Percentiles rank a stretch among this genome's conserved stretches.
Conservation (phyloP, 1,140 invertebrate species). For the Trypoxylus dichotomus region DNA sequence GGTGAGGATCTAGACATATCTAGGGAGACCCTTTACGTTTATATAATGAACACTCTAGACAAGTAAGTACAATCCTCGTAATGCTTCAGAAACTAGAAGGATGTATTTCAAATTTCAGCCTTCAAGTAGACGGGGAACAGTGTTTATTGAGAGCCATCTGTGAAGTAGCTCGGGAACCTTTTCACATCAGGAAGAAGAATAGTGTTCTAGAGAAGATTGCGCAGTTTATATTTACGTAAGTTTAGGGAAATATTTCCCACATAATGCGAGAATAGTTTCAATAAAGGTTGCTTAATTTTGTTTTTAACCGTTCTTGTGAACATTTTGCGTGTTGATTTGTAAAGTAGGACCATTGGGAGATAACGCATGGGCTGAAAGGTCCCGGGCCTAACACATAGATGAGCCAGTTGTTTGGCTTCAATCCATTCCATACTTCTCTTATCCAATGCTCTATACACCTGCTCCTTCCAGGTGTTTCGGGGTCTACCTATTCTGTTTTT, state of each 20-base stretch:
- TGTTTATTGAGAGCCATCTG: constrained; percentile 40
- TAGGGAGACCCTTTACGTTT: constrained; percentile 41
- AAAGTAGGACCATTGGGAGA: too few relatives aligned
- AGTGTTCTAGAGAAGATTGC: constrained; percentile 41
- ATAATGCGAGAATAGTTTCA: background rate
- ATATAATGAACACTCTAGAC: constrained; percentile 39
- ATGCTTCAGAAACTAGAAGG: background rate
- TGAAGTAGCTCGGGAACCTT: constrained; percentile 39
- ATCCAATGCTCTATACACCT: too few relatives aligned
- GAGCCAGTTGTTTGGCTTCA: too few relatives aligned
- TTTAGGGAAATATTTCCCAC: background rate
- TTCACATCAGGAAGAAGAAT: constrained; percentile 37
- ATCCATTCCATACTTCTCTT: too few relatives aligned
- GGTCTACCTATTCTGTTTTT: too few relatives aligned
- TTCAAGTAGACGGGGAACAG: constrained; percentile 35
- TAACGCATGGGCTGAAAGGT: too few relatives aligned
- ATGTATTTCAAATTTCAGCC: background rate
- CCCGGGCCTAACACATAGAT: too few relatives aligned
- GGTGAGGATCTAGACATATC: constrained; percentile 39
- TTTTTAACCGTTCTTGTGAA: too few relatives aligned
- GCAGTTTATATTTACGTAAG: constrained; percentile 44
- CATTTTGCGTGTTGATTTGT: too few relatives aligned
- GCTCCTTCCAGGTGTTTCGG: too few relatives aligned
- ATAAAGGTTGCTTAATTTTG: too few relatives aligned
- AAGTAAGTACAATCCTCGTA: constrained; percentile 33